These are phyloP conservation scores for Psettodes erumei DNA, from an alignment of 2,113 vertebrate genomes.

Conservation along the genomic window DNA sequence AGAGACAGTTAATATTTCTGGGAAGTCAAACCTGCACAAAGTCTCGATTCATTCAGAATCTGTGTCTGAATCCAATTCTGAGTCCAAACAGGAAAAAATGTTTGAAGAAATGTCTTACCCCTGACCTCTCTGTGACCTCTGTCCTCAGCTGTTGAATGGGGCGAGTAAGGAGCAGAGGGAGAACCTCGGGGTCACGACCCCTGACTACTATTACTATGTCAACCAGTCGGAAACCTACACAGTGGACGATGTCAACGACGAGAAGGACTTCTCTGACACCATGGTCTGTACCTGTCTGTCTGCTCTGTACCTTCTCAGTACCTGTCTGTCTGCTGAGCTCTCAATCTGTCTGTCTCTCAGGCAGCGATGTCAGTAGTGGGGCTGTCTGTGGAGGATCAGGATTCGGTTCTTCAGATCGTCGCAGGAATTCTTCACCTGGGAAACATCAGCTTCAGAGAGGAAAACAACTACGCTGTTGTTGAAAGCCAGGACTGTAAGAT, in stretches of 20 bases:
- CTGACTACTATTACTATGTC: conserved; percentile 87
- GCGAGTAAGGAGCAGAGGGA: conserved; percentile 81
- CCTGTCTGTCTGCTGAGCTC: background rate
- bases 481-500: conserved; percentile 86
- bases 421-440: conserved; percentile 87
- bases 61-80: background rate
- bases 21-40: no score
- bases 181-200: conserved; percentile 84
- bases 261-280: conserved; percentile 84
- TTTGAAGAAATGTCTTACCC: background rate
- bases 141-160: conserved; percentile 79
- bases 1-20: no score
- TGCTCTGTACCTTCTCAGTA: background rate
- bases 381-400: conserved; percentile 80
- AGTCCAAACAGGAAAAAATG: background rate
- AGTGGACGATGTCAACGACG: conserved; percentile 85
- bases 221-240: conserved; percentile 87
- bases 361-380: conserved; percentile 86
- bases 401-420: conserved; percentile 84
- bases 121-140: conserved; percentile 30
- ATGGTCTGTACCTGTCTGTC: conserved; percentile 73
- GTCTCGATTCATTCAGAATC: background rate
- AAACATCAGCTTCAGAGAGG: conserved; percentile 86
- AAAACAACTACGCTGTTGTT: conserved; percentile 86
- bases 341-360: conserved; percentile 59